Evolutionary conservation across 2,888 invertebrate species (phyloP), one percentile per base, ranked within the genome.

Genomic region (Aphidoletes aphidimyza): DNA sequence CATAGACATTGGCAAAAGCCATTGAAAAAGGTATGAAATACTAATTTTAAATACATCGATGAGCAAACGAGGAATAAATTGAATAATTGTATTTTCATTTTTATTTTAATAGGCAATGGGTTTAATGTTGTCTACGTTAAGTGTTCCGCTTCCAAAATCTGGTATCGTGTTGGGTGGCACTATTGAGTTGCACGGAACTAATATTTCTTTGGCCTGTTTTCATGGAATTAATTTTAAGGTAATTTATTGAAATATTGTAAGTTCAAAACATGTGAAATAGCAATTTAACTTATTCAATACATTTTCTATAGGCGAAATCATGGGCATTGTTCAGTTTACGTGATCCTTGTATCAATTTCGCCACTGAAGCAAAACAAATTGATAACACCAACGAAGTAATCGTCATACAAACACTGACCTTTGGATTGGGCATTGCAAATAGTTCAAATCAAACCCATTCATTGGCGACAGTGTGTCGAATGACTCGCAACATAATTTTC

Each of bases 1-100:
- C 97, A 97, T 90, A 93, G 98, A 0, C 98, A 98, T 90, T 98
- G 98, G 98, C 98, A 98, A 90, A 93, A 93, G 86, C 97, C 96
- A 49, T 91, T 98, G 86, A 92, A 92, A 1, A 94, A 95, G 87
- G 95, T 83, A 45, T 45, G 17, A 30, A n/a, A 5, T 81, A 19
- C 19, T 36, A 81, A 81, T 49, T 17, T 49, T 19, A 2, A 8
- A 49, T 19, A 30, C 3, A 26, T 26, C 30, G 30, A 30, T 30
- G 14, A 5, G n/a, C 26, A 54, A 26, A 22, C 6, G 3, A 19
- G 49, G 3, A 19, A 19, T 3, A 49, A 9, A 49, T 19, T 11
- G 17, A 49, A 54, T 54, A 6, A 22, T 22, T 26, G 5, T 9
- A 14, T 34, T 3, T 36, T 30, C 2, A 3, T 78, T 5, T 34